Conservation (phyloP, 2,113 vertebrate genomes). For the Sterrhoptilus dennistouni region DNA sequence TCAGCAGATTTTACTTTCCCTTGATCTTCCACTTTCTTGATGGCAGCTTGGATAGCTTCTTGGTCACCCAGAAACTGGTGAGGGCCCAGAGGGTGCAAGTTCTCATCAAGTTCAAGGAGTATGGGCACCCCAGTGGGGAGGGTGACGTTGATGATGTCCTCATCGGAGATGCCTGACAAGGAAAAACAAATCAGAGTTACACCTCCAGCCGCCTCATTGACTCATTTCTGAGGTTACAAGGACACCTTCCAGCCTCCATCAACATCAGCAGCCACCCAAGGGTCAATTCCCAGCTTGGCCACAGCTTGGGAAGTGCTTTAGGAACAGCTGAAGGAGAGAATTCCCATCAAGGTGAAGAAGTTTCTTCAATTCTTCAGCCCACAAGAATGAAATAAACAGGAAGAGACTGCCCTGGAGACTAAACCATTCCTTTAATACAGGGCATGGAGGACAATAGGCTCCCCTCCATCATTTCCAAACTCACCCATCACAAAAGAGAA, state of each 20-base stretch:
- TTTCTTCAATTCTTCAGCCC: not conserved
- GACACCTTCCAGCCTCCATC: not conserved
- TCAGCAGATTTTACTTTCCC: constrained; percentile 84
- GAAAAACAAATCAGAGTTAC: not conserved
- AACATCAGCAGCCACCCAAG: not conserved
- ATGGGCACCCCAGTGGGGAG: constrained; percentile 93
- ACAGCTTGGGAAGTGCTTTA: not conserved
- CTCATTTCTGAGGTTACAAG: not conserved
- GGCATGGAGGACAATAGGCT: not conserved
- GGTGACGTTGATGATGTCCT: constrained; percentile 87
- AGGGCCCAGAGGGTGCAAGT: constrained; percentile 83
- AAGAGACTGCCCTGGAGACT: not conserved
- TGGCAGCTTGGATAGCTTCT: constrained; percentile 90
- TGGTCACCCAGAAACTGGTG: constrained; percentile 92
- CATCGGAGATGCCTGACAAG: constrained; percentile 87
- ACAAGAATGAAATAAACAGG: not conserved
- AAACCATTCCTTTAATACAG: not conserved
- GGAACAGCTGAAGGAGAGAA: not conserved
- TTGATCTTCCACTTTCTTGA: constrained; percentile 97
- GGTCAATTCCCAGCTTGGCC: not conserved
- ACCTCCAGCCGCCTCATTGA: not conserved
- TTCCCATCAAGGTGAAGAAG: not conserved
- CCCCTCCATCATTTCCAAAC: not conserved
- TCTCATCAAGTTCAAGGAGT: constrained; percentile 89
- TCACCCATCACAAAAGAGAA: not conserved